A percentile compares a stretch with the other conserved stretches of the same genome.
Evolutionary conservation across 1,140 invertebrate species (phyloP).

Genomic region (Drosophila oshimai): DNA sequence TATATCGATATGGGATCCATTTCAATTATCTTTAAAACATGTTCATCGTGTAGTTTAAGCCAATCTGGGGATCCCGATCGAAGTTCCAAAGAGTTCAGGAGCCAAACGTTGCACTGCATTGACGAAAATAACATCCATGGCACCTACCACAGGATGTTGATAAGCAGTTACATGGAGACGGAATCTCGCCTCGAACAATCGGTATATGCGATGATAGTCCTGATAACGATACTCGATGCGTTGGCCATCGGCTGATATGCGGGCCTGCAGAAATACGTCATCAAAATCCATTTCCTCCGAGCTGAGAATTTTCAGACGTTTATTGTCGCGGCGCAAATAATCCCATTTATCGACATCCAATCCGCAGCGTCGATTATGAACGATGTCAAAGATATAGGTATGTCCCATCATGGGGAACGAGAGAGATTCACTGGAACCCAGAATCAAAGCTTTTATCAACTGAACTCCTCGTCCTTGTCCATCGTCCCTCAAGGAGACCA

Average conservation of each 20-base stretch:
- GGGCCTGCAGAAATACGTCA: constrained; percentile 52
- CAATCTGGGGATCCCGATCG: constrained; percentile 17
- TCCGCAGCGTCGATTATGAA: constrained; percentile 86
- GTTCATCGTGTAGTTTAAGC: constrained; percentile 35
- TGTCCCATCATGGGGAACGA: constrained; percentile 52
- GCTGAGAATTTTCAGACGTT: constrained; percentile 41
- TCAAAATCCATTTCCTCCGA: constrained; percentile 59
- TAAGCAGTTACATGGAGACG: constrained; percentile 52
- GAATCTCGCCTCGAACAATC: constrained; percentile 49
- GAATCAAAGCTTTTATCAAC: constrained; percentile 69
- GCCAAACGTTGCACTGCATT: constrained; percentile 17
- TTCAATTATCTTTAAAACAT: constrained; percentile 18
- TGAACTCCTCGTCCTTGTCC: constrained; percentile 59
- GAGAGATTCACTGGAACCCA: constrained; percentile 39
- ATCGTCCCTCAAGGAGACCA: constrained; percentile 51
- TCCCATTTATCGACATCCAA: constrained; percentile 90
- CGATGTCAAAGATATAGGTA: constrained; percentile 83
- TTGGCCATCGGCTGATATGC: constrained; percentile 56
- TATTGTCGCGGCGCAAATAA: constrained; percentile 86
- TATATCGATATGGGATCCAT: constrained; percentile 23
- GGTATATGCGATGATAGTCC: constrained; percentile 65
- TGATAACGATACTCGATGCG: constrained; percentile 73
- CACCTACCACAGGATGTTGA: constrained; percentile 27
- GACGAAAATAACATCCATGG: constrained; percentile 19
- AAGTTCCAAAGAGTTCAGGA: constrained; percentile 29